Percentiles rank a stretch among this genome's conserved stretches.
These are phyloP conservation scores for Rhizoglyphus robini DNA, from an alignment of 1,140 invertebrate genomes.

Conservation along the genomic window DNA sequence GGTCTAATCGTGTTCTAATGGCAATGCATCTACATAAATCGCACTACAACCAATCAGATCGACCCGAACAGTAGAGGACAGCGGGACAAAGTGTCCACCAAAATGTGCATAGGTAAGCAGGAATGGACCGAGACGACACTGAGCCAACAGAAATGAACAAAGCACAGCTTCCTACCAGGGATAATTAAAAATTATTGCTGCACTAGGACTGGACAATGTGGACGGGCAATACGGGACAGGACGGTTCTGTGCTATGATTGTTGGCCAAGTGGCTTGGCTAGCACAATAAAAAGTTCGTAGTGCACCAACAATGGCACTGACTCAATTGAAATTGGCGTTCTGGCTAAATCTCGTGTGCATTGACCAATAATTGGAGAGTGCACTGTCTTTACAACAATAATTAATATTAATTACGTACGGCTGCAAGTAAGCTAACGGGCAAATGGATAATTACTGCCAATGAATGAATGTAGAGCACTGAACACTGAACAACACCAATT, in stretches of 20 bases:
- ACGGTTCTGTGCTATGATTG: no score
- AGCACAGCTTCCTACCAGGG: neutral
- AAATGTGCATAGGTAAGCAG: constrained; percentile 12
- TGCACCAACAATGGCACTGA: no score
- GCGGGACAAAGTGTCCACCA: no score
- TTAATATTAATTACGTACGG: constrained; percentile 8
- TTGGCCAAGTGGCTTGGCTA: no score
- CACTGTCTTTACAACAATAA: neutral
- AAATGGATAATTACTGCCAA: neutral
- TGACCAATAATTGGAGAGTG: constrained; percentile 3
- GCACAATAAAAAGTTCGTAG: neutral
- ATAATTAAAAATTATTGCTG: constrained; percentile 10
- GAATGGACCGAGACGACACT: neutral
- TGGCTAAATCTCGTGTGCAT: neutral
- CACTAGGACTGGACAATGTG: neutral
- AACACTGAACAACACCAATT: no score
- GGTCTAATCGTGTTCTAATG: constrained; percentile 7
- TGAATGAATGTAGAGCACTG: no score
- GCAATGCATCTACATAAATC: neutral
- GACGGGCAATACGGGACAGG: no score
- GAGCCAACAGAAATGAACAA: neutral
- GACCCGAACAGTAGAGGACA: neutral
- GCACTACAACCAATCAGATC: neutral
- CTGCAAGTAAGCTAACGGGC: neutral
- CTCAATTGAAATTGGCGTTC: no score